Conservation (phyloP, 1,140 invertebrate genomes). For the Drosophila paulistorum region DNA sequence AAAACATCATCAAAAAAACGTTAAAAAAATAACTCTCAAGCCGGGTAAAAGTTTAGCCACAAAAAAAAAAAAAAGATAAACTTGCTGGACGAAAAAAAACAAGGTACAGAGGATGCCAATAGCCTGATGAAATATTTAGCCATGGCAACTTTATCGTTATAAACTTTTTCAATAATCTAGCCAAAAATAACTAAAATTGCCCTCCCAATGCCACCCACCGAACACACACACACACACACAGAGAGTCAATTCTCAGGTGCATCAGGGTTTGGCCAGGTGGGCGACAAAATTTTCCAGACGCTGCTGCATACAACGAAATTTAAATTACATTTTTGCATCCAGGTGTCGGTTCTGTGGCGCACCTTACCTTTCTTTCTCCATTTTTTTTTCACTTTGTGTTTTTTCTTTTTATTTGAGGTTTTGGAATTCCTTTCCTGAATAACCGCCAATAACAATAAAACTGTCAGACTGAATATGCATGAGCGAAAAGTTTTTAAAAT, state of each 20-base stretch:
- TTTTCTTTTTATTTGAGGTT: conserved; percentile 11
- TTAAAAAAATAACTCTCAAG: conserved; percentile 38
- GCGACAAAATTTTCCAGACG: conserved; percentile 55
- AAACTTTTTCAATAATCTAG: conserved; percentile 76
- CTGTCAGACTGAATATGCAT: conserved; percentile 76
- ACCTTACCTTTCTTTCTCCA: neutral
- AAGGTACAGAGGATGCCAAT: conserved; percentile 36
- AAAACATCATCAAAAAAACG: conserved; percentile 29
- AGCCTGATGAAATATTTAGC: conserved; percentile 73
- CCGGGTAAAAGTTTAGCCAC: conserved; percentile 59
- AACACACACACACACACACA: neutral
- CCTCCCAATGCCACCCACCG: neutral
- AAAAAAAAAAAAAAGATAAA: conserved; percentile 61
- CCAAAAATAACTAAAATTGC: conserved; percentile 56
- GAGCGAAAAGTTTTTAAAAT: conserved; percentile 70
- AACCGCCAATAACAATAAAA: conserved; percentile 77
- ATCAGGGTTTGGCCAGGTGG: conserved; percentile 30
- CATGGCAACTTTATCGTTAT: conserved; percentile 70
- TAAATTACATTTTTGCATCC: conserved; percentile 67
- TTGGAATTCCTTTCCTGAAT: conserved; percentile 33
- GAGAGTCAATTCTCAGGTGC: conserved; percentile 52
- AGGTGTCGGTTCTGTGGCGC: neutral
- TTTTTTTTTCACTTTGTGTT: neutral
- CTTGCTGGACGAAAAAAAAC: conserved; percentile 51
- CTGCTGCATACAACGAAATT: conserved; percentile 41